Evolutionary conservation across 2,797 vertebrate species (phyloP).

Genomic region (Cygnus olor): DNA sequence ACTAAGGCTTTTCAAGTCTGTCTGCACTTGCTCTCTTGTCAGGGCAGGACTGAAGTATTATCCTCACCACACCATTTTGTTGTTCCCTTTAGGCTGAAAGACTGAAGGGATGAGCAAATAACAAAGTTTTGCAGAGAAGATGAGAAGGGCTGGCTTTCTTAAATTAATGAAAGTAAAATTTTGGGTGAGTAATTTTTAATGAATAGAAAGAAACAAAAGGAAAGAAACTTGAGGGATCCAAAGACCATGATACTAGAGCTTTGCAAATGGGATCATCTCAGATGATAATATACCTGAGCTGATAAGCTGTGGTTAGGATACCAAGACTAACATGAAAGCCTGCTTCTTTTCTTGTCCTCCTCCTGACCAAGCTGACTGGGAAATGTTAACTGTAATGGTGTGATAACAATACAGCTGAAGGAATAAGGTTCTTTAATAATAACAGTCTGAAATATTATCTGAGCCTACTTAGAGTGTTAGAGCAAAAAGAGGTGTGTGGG

Average conservation of each 20-base stretch:
- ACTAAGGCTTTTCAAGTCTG: background rate
- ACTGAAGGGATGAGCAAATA: background rate
- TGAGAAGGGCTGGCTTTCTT: background rate
- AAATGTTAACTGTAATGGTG: background rate
- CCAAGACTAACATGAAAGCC: background rate
- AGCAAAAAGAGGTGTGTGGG: background rate
- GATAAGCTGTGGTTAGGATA: background rate
- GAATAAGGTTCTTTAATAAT: background rate
- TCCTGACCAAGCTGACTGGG: background rate
- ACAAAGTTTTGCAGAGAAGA: background rate
- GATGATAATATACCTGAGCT: background rate
- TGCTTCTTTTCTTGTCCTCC: background rate
- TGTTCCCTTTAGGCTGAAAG: background rate
- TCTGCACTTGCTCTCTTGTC: background rate
- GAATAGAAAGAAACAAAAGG: background rate
- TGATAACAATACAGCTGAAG: background rate
- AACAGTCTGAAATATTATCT: background rate
- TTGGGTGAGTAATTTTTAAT: background rate
- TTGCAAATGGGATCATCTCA: background rate
- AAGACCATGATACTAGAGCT: background rate
- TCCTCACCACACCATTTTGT: accelerated
- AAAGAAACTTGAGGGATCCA: background rate
- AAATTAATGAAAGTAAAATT: background rate
- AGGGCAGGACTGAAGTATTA: background rate
- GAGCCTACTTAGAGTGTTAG: background rate